These are phyloP conservation scores for Indicator indicator DNA, from an alignment of 2,113 vertebrate genomes.

Conservation along the genomic window DNA sequence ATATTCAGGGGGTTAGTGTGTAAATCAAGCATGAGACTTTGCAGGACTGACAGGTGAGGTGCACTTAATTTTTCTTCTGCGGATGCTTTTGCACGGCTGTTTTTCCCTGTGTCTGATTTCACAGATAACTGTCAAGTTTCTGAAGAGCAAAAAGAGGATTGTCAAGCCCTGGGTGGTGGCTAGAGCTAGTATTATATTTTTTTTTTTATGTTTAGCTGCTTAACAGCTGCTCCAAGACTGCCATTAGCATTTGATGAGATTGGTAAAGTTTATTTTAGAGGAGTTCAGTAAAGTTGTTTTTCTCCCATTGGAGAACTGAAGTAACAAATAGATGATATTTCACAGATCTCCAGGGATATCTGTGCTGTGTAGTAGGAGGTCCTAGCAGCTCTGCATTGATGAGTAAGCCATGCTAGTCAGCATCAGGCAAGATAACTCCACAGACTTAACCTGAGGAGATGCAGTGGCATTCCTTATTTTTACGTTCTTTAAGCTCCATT, in stretches of 20 bases:
- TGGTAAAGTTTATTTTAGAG: background rate
- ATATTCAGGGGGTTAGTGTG: background rate
- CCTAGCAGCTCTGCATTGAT: background rate
- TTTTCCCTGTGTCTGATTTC: background rate
- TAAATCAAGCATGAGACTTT: background rate
- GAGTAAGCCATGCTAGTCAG: background rate
- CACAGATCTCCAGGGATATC: background rate
- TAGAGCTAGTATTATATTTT: background rate
- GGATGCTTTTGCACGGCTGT: background rate
- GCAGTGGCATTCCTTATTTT: background rate
- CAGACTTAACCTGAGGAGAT: background rate
- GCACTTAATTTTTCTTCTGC: background rate
- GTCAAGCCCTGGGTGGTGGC: background rate
- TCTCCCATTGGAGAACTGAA: background rate
- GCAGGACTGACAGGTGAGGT: background rate
- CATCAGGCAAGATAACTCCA: background rate
- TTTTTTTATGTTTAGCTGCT: background rate
- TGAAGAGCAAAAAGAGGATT: background rate
- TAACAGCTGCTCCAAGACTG: background rate
- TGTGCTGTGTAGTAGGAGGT: rapidly evolving
- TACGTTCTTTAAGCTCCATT: background rate
- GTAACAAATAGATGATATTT: background rate
- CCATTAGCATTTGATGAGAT: rapidly evolving
- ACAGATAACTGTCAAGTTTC: background rate
- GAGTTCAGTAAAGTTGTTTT: too few relatives aligned